Conservation (phyloP, 2,113 vertebrate genomes). For the Saguinus midas region DNA sequence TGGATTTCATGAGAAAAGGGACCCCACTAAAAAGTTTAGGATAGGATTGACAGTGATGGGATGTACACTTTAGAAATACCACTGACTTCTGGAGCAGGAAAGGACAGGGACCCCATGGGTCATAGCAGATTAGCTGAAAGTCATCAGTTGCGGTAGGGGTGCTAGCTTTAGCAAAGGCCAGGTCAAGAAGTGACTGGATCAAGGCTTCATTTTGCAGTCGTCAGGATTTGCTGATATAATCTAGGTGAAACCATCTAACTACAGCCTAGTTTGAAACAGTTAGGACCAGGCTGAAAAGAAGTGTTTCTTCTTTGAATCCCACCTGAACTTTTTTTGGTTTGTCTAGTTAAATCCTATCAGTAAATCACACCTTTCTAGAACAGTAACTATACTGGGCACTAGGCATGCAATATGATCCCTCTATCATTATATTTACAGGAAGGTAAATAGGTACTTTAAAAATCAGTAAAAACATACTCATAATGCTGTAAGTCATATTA, state of each 20-base stretch:
- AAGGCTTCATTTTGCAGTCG: neutral
- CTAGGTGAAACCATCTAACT: neutral
- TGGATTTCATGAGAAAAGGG: neutral
- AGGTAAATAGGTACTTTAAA: neutral
- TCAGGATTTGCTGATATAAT: fast-evolving
- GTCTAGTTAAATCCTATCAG: neutral
- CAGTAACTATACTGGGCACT: neutral
- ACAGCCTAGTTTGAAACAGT: too few species aligned
- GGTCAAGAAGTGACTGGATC: neutral
- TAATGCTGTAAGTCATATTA: neutral
- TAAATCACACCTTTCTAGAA: neutral
- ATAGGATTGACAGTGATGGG: neutral
- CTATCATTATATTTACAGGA: neutral
- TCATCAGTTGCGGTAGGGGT: neutral
- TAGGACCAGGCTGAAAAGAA: neutral
- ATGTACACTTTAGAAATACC: neutral
- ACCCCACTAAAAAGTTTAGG: neutral
- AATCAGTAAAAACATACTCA: neutral
- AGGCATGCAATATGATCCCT: neutral
- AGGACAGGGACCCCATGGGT: neutral
- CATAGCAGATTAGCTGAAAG: neutral
- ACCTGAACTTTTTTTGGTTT: neutral
- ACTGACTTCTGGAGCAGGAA: neutral
- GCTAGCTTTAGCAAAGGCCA: neutral
- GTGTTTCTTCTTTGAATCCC: neutral